A percentile compares a stretch with the other conserved stretches of the same genome.
These are phyloP conservation scores for Agriotes lineatus DNA, from an alignment of 2,888 invertebrate species.

Conservation along the genomic window DNA sequence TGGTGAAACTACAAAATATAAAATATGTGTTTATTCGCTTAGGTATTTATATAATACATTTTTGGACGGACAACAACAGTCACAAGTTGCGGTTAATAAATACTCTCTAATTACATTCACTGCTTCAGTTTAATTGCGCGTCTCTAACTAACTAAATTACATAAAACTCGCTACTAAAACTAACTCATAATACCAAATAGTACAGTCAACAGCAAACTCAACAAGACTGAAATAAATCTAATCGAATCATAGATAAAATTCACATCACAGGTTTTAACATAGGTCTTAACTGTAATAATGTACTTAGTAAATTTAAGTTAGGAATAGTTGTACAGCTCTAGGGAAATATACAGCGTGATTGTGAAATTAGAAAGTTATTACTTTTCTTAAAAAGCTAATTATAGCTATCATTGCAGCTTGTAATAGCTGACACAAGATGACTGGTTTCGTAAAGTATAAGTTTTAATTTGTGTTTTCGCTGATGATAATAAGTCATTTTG, in stretches of 20 bases:
- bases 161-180: slow-evolving; percentile 9
- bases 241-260: background rate
- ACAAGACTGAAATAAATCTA: background rate
- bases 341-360: too few relatives aligned
- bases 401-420: too few relatives aligned
- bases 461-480: too few relatives aligned
- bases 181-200: background rate
- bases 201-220: slow-evolving; percentile 14
- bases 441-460: too few relatives aligned
- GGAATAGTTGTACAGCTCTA: too few relatives aligned
- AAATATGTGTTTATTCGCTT: slow-evolving; percentile 21
- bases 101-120: slow-evolving; percentile 5
- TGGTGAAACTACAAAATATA: slow-evolving; percentile 3
- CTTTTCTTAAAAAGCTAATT: too few relatives aligned
- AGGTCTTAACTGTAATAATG: slow-evolving; percentile 2
- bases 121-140: background rate
- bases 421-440: too few relatives aligned
- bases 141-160: background rate
- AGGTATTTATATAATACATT: slow-evolving; percentile 17
- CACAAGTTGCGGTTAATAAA: slow-evolving; percentile 17
- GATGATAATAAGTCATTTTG: too few relatives aligned
- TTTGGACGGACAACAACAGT: slow-evolving; percentile 25
- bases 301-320: too few relatives aligned
- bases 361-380: too few relatives aligned
- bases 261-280: slow-evolving; percentile 35